Evolutionary conservation across 2,888 invertebrate genomes (phyloP), one percentile per base, ranked within the genome.

Genomic region (Megamerina dolium): DNA sequence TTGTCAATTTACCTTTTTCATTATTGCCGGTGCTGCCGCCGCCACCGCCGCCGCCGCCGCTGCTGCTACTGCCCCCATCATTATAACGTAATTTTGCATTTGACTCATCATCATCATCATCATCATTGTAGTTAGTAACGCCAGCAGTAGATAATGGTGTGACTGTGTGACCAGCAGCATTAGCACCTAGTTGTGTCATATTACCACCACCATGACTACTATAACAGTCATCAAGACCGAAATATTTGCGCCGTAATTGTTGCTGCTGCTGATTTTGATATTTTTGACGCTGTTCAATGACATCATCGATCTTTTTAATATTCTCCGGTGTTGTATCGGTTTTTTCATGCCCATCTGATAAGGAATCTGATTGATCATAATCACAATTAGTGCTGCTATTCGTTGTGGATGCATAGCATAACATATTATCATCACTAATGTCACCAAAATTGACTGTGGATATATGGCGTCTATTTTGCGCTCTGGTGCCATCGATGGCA

Each of bases 261-360:
- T 39, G 40, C 20, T 37, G 39, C 39, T 34, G 39, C 30, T 32
- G 32, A 6, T 6, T 23, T 23, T 8, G 23, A 23, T 8, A 23
- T 23, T 23, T 23, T 23, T 23, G 23, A 6, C 23, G 23, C 18
- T 27, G 40, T 5, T 26, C 37, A 54, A 71, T 70, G 57, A 68
- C 61, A 60, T 71, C 71, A 58, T 67, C 66, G 48, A 70, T 70
- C 59, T 71, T 71, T 58, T 68, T 70, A 35, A 67, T 58, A 54
- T 71, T 71, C 50, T 71, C 71, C 34, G 71, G 71, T 10, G 69
- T 70, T 10, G 64, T 63, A 53, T 71, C 71, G 45, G 66, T 60
- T 56, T 72, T 72, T 48, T 71, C 72, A 4, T 60, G 60, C 3
- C 66, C 70, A 52, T 70, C 69, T 10, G 65, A 66, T 40, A 54